Conservation (phyloP, 1,140 invertebrate genomes). For the Trachymyrmex cornetzi region DNA sequence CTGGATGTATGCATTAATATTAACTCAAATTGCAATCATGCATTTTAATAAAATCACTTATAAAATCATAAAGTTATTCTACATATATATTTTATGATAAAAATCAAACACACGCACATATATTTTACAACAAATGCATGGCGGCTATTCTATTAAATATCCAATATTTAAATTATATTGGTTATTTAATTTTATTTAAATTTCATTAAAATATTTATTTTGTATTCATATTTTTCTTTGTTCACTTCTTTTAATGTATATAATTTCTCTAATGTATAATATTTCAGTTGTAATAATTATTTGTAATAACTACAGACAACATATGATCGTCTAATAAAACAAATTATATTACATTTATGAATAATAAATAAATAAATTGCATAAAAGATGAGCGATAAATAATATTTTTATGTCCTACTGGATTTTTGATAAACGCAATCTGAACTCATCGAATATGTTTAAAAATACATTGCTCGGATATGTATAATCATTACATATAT, state of each 20-base stretch:
- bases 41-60: conserved; percentile 2
- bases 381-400: background rate
- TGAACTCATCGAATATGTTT: background rate
- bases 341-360: background rate
- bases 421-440: background rate
- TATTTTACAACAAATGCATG: background rate
- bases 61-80: background rate
- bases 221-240: background rate
- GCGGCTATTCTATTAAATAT: background rate
- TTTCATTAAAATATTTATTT: background rate
- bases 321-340: background rate
- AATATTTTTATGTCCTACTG: background rate
- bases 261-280: background rate
- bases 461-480: background rate
- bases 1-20: background rate
- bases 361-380: background rate
- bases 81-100: background rate
- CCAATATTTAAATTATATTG: background rate
- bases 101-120: background rate
- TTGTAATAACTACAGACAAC: background rate
- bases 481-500: background rate
- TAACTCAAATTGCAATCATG: background rate
- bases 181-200: background rate
- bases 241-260: background rate
- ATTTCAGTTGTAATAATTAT: background rate